Evolutionary conservation across 2,888 invertebrate species (phyloP).

Genomic region (Apeira syringaria): DNA sequence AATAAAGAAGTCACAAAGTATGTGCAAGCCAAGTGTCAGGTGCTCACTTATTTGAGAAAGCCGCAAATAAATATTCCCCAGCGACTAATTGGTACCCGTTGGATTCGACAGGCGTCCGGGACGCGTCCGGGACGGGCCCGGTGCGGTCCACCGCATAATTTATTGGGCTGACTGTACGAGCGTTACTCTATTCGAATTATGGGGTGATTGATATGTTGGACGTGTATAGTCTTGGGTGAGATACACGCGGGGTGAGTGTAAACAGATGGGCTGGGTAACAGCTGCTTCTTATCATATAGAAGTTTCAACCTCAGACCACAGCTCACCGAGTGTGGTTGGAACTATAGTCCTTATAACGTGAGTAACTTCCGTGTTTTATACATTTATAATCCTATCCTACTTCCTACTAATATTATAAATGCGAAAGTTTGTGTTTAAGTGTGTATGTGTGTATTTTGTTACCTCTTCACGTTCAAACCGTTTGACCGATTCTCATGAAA

Average conservation of each 20-base stretch:
- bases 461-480: no score
- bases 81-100: constrained; percentile 80
- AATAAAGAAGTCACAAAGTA: constrained; percentile 57
- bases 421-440: no score
- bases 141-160: constrained; percentile 74
- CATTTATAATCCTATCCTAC: no score
- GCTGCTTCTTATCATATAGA: no score
- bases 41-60: constrained; percentile 1
- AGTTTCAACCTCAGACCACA: no score
- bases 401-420: no score
- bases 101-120: constrained; percentile 73
- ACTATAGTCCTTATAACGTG: no score
- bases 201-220: constrained; percentile 33
- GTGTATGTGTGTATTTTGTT: no score
- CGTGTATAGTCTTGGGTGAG: background rate
- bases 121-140: constrained; percentile 39
- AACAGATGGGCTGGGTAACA: no score
- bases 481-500: no score
- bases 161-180: constrained; percentile 63
- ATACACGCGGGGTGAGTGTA: background rate
- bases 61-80: constrained; percentile 51
- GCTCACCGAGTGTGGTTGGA: no score
- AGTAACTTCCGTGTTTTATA: no score
- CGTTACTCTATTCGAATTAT: constrained; percentile 41
- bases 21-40: constrained; percentile 4